Base-by-base conservation (phyloP, 2,113 vertebrate genomes). In the Corythaeola cristata region DNA sequence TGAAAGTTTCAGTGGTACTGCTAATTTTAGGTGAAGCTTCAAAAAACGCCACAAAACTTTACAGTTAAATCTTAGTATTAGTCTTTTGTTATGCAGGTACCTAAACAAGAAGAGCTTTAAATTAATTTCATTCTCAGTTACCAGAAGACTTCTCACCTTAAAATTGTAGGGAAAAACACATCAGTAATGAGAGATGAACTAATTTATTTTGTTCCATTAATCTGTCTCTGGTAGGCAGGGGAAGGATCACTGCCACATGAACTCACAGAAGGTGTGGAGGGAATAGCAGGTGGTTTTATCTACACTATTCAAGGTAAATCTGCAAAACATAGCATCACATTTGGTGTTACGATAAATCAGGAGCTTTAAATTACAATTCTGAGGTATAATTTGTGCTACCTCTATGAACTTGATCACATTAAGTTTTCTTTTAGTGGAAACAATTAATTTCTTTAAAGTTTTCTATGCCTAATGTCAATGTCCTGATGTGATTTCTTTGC, bases 241-340 rank as follows among this genome's bases (percentile, higher is more conserved):
- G 99, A 99, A 95, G 99, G 99, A 5, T 96, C 97, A 4, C 88
- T 99, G 97, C 99, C 99, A 90, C 99, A 99, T 80, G 98, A 99
- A 85, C 98, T 98, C 93, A 98, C 98, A 44, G 98, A 98, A 92
- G 99, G 99, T 26, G 99, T 99, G 93, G 99, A 99, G 16, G 99
- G 99, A 78, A 95, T 99, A 91, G 99, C 99, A 73, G 99, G 99
- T 97, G 99, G 99, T 45, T 99, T 99, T 95, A 99, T 98, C 74
- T 99, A 99, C 76, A 99, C 98, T 23, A 98, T 99, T 95, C 99
- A 99, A 72, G 99, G 99, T 99, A 97, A 95, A 96, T 55, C 39
- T 56, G 56, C 39, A 73, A 80, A 76, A 72, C 0, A 0, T 9
- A 67, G 32, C 20, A 45, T 68, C 20, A 10, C 17, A 12, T 41